A percentile compares a stretch with the other conserved stretches of the same genome.
Conservation (phyloP, 2,113 vertebrate species). For the Sinocyclocheilus anshuiensis region DNA sequence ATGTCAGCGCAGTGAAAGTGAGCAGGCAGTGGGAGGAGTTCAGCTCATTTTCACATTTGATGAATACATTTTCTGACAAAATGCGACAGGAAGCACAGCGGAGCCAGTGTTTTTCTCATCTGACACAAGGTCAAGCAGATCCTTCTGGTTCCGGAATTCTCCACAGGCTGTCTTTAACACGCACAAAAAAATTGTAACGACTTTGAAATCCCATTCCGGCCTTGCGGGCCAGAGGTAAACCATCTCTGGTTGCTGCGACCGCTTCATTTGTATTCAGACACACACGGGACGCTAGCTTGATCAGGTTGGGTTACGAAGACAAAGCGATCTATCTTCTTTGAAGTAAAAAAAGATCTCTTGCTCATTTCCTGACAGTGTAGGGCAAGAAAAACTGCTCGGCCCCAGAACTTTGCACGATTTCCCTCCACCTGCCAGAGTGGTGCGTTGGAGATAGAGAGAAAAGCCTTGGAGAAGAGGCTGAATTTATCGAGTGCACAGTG, state of each 20-base stretch:
- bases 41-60: constrained; percentile 39
- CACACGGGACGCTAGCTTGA: constrained; percentile 38
- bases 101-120: constrained; percentile 42
- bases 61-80: constrained; percentile 47
- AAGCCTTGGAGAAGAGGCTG: constrained; percentile 49
- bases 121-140: constrained; percentile 56
- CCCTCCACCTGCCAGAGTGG: constrained; percentile 29
- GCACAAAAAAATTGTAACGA: constrained; percentile 47
- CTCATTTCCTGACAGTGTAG: constrained; percentile 53
- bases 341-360: constrained; percentile 57
- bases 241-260: constrained; percentile 23
- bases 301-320: constrained; percentile 46
- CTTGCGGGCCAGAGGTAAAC: constrained; percentile 54
- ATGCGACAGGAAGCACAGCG: constrained; percentile 37
- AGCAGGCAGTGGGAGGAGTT: constrained; percentile 46
- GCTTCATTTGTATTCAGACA: constrained; percentile 65
- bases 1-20: constrained; percentile 31
- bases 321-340: constrained; percentile 57
- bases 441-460: constrained; percentile 50
- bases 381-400: constrained; percentile 40
- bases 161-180: constrained; percentile 1
- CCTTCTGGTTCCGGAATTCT: constrained; percentile 43
- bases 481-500: constrained; percentile 43
- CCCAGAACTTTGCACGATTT: constrained; percentile 25
- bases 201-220: constrained; percentile 64